A percentile compares a stretch with the other conserved stretches of the same genome.
Evolutionary conservation across 2,797 vertebrate genomes (phyloP).

Genomic region (Gouania willdenowi): DNA sequence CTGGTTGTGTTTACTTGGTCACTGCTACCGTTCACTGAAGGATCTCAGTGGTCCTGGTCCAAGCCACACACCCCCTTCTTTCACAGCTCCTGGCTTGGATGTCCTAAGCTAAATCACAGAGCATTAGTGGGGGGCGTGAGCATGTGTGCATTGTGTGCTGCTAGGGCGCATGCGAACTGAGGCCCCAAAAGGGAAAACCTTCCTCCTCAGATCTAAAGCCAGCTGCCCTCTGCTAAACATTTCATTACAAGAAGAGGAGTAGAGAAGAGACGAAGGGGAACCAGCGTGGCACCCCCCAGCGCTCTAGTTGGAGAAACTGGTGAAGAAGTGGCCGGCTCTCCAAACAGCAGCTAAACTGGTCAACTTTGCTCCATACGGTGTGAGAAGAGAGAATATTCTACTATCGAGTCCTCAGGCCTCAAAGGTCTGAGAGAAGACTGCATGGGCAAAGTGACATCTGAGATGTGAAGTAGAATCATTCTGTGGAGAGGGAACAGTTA

Average conservation of each 20-base stretch:
- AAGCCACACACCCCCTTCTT: slow-evolving; percentile 24
- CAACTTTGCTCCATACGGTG: background rate
- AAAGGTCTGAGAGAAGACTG: background rate
- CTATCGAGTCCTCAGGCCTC: slow-evolving; percentile 4
- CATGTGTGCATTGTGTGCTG: slow-evolving; percentile 24
- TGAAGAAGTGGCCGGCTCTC: slow-evolving; percentile 21
- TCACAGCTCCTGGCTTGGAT: slow-evolving; percentile 34
- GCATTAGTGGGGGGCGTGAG: slow-evolving; percentile 60
- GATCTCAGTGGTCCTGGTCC: slow-evolving; percentile 34
- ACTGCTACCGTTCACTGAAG: slow-evolving; percentile 17
- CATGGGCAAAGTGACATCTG: slow-evolving; percentile 49
- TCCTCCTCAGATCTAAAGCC: slow-evolving; percentile 67
- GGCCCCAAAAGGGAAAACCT: slow-evolving; percentile 70
- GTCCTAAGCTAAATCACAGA: slow-evolving; percentile 41
- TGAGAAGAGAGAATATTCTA: slow-evolving; percentile 9
- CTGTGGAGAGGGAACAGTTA: slow-evolving; percentile 15
- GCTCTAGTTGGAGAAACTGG: slow-evolving; percentile 18
- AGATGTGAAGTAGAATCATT: slow-evolving; percentile 55
- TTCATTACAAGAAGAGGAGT: slow-evolving; percentile 39
- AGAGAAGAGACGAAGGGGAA: slow-evolving; percentile 22
- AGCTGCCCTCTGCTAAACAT: slow-evolving; percentile 68
- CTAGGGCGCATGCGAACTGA: slow-evolving; percentile 71
- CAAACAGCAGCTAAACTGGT: slow-evolving; percentile 5
- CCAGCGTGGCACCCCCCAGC: slow-evolving; percentile 20
- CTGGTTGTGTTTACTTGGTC: slow-evolving; percentile 30